Conservation (phyloP, 2,888 invertebrate species). For the Thymelicus acteon region DNA sequence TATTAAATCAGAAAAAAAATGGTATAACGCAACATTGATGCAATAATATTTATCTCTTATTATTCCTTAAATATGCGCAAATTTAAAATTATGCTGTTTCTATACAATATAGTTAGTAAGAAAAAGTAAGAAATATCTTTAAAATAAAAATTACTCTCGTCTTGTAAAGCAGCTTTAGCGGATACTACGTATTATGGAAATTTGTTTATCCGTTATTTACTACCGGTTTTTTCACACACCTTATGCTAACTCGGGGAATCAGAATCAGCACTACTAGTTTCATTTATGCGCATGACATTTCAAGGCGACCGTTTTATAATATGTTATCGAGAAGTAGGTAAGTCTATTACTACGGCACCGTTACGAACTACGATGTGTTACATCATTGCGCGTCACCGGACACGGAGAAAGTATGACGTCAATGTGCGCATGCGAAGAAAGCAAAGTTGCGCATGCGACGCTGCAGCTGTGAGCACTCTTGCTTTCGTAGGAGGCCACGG, state of each 20-base stretch:
- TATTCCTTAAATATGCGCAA: too few species aligned
- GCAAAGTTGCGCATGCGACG: constrained; percentile 77
- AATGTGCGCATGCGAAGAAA: constrained; percentile 76
- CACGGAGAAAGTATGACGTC: constrained; percentile 80
- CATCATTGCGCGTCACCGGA: constrained; percentile 72
- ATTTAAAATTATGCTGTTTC: too few species aligned
- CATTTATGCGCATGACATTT: not conserved
- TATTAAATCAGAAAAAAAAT: too few species aligned
- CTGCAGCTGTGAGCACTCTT: constrained; percentile 58
- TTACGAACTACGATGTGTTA: constrained; percentile 64
- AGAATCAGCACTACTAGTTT: not conserved
- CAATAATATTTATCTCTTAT: too few species aligned
- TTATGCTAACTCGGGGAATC: not conserved
- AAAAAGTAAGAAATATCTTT: too few species aligned
- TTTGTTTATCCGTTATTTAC: not conserved
- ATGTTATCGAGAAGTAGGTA: constrained; percentile 43
- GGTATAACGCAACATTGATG: not conserved
- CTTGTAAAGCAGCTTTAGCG: not conserved
- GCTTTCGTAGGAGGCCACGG: constrained; percentile 76
- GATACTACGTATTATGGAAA: not conserved
- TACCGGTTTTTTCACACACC: not conserved
- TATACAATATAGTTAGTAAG: too few species aligned
- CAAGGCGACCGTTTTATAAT: constrained; percentile 10
- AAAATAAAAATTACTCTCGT: not conserved
- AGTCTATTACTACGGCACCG: constrained; percentile 59